A percentile compares a stretch with the other conserved stretches of the same genome.
These are phyloP conservation scores for Synanthedon myopaeformis DNA, from an alignment of 2,888 invertebrate genomes.

Conservation along the genomic window DNA sequence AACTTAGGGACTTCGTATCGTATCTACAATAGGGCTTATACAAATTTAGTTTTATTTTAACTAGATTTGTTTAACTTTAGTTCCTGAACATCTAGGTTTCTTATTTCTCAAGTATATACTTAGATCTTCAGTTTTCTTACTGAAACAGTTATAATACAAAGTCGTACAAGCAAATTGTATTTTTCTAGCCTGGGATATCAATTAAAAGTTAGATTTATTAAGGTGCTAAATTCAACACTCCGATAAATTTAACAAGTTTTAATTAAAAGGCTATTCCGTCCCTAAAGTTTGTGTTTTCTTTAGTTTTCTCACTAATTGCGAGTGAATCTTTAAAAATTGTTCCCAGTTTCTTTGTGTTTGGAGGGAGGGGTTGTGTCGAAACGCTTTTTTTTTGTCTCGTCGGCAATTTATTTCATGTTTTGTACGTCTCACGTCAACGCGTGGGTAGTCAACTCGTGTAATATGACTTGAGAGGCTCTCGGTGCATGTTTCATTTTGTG, in stretches of 20 bases:
- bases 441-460: constrained; percentile 7
- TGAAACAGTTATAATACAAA: too few relatives aligned
- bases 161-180: background rate
- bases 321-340: background rate
- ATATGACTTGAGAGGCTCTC: background rate
- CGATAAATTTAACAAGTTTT: background rate
- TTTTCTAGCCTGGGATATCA: background rate
- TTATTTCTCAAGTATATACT: too few relatives aligned
- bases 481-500: background rate
- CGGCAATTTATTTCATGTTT: constrained; percentile 25
- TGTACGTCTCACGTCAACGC: constrained; percentile 12
- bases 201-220: background rate
- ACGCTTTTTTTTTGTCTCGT: constrained; percentile 25
- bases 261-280: background rate
- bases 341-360: background rate
- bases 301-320: background rate
- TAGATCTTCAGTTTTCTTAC: too few relatives aligned
- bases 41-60: too few relatives aligned
- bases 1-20: background rate
- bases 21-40: too few relatives aligned
- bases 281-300: background rate
- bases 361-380: constrained; percentile 14
- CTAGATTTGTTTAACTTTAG: too few relatives aligned
- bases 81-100: too few relatives aligned
- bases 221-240: background rate